Base-by-base conservation (phyloP, 2,888 invertebrate species). In the Pyrrhia umbra region DNA sequence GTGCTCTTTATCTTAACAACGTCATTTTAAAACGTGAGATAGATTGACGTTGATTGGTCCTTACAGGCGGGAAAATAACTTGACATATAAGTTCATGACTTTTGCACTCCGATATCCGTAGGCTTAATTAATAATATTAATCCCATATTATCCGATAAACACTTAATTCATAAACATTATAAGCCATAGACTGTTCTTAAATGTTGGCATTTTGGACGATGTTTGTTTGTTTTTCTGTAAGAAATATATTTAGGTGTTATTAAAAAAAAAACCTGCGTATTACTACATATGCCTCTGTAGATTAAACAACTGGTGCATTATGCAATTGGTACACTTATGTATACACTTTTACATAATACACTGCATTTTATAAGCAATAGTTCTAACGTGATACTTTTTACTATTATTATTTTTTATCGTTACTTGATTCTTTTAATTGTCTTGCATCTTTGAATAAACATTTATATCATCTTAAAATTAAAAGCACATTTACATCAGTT, bases 11-110 rank as follows among this genome's bases (percentile, higher is more conserved):
- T 76, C 49, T 15, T 34, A 21, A 15, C 10, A 20, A 58, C 72
- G 77, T 76, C 57, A 63, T 34, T 21, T 21, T n/a, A 13, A 58
- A 71, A 72, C 71, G 72, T 58, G 72, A 69, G 39, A 16, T 34
- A 21, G 9, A 15, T 47, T 55, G 55, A 52, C 47, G 66, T 37
- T 58, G 25, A 18, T 9, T 10, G 23, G 23, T 23, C 13, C 25
- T 16, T 10, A 2, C 15, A 16, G 18, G 37, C 18, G 51, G 39
- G 39, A 47, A 60, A 68, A 68, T 50, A 39, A 74, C 50, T 42
- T 20, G 15, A 47, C 6, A n/a, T n/a, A n/a, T n/a, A n/a, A 25
- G 56, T 39, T 56, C 63, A 57, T 18, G 20, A 49, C 15, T 46
- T 45, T 15, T 51, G 27, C 34, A 16, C 43, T 23, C 6, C 10